phyloP scores from a whole-genome alignment of 2,888 invertebrate genomes.

The Slavum lentiscoides region DNA sequence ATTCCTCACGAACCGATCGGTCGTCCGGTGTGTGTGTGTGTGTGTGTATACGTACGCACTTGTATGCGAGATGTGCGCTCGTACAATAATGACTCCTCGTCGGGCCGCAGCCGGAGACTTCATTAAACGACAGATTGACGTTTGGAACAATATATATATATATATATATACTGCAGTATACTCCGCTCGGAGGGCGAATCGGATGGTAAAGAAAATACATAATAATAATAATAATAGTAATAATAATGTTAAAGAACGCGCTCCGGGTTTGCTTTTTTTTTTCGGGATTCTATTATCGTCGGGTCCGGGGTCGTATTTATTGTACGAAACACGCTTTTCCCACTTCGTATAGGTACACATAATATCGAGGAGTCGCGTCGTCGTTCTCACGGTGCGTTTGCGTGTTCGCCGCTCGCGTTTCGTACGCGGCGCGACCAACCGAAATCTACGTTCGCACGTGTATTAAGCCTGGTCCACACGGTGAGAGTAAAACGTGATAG shows the following conservation, averaged over 20 bases:
- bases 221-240: slow-evolving; percentile 17
- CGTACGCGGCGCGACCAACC: no score
- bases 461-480: no score
- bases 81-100: slow-evolving; percentile 45
- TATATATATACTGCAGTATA: no score
- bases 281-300: slow-evolving; percentile 44
- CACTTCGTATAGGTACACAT: neutral
- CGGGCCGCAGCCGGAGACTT: slow-evolving; percentile 18
- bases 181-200: slow-evolving; percentile 21
- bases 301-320: no score
- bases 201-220: slow-evolving; percentile 30
- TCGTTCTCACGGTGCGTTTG: slow-evolving; percentile 43
- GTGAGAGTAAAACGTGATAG: no score
- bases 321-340: neutral
- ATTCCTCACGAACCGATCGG: slow-evolving; percentile 50
- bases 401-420: no score
- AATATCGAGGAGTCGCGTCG: neutral
- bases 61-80: neutral
- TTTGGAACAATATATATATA: slow-evolving; percentile 43
- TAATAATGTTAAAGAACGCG: slow-evolving; percentile 11
- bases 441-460: no score
- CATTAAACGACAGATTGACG: slow-evolving; percentile 53
- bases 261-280: slow-evolving; percentile 29
- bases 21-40: neutral
- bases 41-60: neutral